Conservation (phyloP, 2,888 invertebrate species). For the Platycheirus rosarum region DNA sequence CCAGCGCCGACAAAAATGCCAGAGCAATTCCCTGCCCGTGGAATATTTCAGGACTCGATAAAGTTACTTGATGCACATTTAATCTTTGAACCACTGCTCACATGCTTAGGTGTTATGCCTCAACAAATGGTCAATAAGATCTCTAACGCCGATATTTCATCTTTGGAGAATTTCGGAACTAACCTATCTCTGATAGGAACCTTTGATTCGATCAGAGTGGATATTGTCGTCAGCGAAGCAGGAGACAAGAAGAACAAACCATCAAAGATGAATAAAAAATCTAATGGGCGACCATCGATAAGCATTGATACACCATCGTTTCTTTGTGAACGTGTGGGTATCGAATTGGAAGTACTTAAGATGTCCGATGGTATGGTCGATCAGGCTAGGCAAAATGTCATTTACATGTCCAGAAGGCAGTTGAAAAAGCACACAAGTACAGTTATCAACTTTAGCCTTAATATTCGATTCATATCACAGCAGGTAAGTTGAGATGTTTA, state of each 20-base stretch:
- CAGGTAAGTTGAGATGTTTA: constrained; percentile 84
- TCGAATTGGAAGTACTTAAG: constrained; percentile 94
- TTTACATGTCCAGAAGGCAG: constrained; percentile 93
- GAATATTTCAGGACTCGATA: constrained; percentile 91
- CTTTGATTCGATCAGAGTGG: constrained; percentile 94
- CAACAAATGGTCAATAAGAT: constrained; percentile 87
- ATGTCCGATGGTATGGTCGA: constrained; percentile 95
- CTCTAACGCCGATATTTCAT: constrained; percentile 84
- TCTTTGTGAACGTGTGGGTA: constrained; percentile 94
- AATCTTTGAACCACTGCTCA: constrained; percentile 95
- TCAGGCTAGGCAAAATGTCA: constrained; percentile 91
- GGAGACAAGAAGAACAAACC: constrained; percentile 84
- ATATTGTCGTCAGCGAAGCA: constrained; percentile 96
- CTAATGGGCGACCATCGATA: constrained; percentile 78
- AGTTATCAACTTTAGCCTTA: constrained; percentile 93
- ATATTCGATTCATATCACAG: constrained; percentile 95
- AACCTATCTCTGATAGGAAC: constrained; percentile 92
- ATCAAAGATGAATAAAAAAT: constrained; percentile 79
- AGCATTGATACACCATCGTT: constrained; percentile 88
- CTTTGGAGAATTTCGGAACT: constrained; percentile 94
- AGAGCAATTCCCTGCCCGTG: constrained; percentile 83
- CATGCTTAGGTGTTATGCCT: constrained; percentile 94
- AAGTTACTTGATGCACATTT: constrained; percentile 95
- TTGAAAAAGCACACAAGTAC: constrained; percentile 96
- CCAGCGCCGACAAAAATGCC: constrained; percentile 83